Evolutionary conservation across 1,140 invertebrate genomes (phyloP), one percentile per base, ranked within the genome.

Genomic region (Drosophila chauvacae): DNA sequence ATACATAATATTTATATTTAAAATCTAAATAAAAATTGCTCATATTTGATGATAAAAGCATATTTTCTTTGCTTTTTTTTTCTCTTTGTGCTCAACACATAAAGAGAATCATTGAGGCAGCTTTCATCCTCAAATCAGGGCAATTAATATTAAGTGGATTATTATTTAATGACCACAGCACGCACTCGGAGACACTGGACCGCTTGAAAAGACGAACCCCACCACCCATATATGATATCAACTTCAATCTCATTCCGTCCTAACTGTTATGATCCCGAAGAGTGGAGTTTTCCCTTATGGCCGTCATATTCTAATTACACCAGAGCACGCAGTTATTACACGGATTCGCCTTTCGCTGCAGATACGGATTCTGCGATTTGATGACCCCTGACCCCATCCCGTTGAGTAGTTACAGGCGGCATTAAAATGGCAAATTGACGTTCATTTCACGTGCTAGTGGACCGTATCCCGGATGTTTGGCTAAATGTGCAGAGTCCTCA

Each of bases 91-190:
- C 7, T 18, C 13, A 2, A 5, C 13, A 18, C 37, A 45, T 23
- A 55, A 39, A 26, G 23, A 68, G 30, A 39, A 30, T 33, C 62
- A 70, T 53, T 45, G 47, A 28, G n/a, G 23, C 72, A 30, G 65
- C 62, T 69, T 64, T 20, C 64, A 60, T 33, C 72, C 53, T 42
- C 71, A 91, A 90, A 91, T 91, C 87, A 87, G 73, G 76, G 79
- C 83, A 91, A 91, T 90, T 90, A 91, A 91, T 90, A 90, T 91
- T 87, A 90, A 91, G 86, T 90, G 86, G 86, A 91, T 90, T 90
- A 87, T 78, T 82, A 90, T 91, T 90, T 90, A 91, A 90, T 90
- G 86, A 87, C 87, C 86, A 76, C 37, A 66, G 77, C 84, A 88
- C 84, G 80, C 84, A 83, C 77, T 60, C 58, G 48, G 23, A 75